Conservation (phyloP, 2,113 vertebrate species). For the Willisornis vidua region DNA sequence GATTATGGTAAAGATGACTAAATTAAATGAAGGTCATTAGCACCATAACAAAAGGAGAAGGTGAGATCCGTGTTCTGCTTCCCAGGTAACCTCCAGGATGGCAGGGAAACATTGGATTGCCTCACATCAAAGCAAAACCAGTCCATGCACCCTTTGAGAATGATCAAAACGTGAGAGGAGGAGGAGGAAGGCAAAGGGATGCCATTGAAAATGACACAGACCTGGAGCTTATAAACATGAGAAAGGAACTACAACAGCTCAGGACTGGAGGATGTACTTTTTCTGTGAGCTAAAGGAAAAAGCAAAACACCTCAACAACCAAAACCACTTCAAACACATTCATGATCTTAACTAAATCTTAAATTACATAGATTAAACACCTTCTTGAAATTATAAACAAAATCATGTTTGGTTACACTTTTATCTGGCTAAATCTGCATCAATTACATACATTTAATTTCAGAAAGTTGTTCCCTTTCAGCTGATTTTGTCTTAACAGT, state of each 20-base stretch:
- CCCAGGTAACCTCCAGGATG: background rate
- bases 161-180: background rate
- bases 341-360: background rate
- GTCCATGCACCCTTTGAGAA: background rate
- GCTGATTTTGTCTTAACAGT: conserved; percentile 4
- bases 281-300: rapidly evolving
- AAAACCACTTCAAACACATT: background rate
- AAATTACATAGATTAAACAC: background rate
- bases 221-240: background rate
- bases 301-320: background rate
- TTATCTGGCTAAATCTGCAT: background rate
- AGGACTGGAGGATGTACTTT: background rate
- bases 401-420: background rate
- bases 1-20: background rate
- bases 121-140: conserved; percentile 19
- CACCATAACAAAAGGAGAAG: background rate
- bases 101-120: background rate
- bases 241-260: background rate
- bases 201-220: background rate
- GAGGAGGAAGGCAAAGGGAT: conserved; percentile 6
- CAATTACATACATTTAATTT: conserved; percentile 14
- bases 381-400: background rate
- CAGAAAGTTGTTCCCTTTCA: conserved; percentile 15
- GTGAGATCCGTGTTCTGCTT: background rate
- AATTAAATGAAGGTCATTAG: background rate